A percentile compares a stretch with the other conserved stretches of the same genome.
phyloP scores from a whole-genome alignment of 2,888 invertebrate species.

The Cosmorhoe ocellata region DNA sequence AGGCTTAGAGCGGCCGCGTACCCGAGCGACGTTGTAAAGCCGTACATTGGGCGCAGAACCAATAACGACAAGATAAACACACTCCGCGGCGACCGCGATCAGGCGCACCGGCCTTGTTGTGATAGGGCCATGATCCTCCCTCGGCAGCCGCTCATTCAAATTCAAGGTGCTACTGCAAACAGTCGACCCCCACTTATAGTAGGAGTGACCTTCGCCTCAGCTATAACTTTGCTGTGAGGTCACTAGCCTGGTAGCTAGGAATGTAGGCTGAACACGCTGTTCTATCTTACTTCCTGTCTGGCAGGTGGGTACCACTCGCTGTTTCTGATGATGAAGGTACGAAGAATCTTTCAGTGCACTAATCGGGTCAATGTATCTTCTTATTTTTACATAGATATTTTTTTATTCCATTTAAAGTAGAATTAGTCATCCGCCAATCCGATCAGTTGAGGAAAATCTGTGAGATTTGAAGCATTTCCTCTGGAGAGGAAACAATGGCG shows the following conservation, averaged over 20 bases:
- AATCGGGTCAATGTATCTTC: no score
- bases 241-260: neutral
- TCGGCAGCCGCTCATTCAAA: neutral
- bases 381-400: no score
- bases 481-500: slow-evolving; percentile 6
- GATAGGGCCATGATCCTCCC: neutral
- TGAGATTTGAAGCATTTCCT: slow-evolving; percentile 1
- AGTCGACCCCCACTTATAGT: neutral
- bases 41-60: slow-evolving; percentile 1
- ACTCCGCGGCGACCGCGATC: slow-evolving; percentile 1
- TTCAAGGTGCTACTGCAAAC: neutral
- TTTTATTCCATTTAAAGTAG: no score
- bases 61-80: slow-evolving; percentile 9
- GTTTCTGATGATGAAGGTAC: no score
- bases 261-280: neutral
- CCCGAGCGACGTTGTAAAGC: neutral
- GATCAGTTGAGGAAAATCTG: neutral
- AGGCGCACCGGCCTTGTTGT: neutral
- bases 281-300: no score
- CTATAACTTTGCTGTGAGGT: neutral
- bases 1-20: no score
- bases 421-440: neutral
- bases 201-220: neutral
- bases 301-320: no score
- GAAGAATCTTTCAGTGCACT: no score